Percentiles rank a stretch among this genome's conserved stretches.
Conservation (phyloP, 2,113 vertebrate species). For the Hippolais icterina region DNA sequence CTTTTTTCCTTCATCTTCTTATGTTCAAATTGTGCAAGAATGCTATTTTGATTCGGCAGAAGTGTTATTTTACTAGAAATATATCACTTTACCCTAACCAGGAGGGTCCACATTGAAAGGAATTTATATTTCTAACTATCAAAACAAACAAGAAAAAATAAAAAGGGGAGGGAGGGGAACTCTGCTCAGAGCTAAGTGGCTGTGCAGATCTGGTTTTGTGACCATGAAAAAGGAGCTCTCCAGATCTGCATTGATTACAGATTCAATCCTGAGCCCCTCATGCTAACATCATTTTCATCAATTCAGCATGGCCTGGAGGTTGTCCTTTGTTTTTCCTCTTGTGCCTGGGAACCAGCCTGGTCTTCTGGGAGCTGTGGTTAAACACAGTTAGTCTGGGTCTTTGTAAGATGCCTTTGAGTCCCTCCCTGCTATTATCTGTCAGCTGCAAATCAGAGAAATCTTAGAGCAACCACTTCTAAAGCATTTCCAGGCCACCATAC, state of each 20-base stretch:
- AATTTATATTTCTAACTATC: background rate
- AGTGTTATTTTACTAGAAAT: background rate
- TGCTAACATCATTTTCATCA: background rate
- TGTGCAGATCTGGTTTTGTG: background rate
- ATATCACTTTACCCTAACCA: background rate
- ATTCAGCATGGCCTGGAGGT: background rate
- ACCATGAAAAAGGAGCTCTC: background rate
- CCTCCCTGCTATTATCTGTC: background rate
- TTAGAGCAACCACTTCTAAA: background rate
- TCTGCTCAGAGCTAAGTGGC: background rate
- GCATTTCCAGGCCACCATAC: background rate
- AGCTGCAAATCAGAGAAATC: background rate
- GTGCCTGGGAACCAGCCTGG: background rate
- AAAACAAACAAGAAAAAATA: background rate
- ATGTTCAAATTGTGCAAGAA: background rate
- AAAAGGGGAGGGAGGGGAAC: accelerated
- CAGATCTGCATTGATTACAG: background rate
- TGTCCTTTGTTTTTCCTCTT: background rate
- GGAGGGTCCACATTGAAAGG: background rate
- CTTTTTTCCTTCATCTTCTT: background rate
- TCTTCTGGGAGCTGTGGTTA: background rate
- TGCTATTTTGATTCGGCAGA: background rate
- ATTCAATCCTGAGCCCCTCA: background rate
- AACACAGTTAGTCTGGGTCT: background rate
- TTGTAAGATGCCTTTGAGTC: background rate